Evolutionary conservation across 2,888 invertebrate genomes (phyloP).

Genomic region (Pristionchus mayeri): DNA sequence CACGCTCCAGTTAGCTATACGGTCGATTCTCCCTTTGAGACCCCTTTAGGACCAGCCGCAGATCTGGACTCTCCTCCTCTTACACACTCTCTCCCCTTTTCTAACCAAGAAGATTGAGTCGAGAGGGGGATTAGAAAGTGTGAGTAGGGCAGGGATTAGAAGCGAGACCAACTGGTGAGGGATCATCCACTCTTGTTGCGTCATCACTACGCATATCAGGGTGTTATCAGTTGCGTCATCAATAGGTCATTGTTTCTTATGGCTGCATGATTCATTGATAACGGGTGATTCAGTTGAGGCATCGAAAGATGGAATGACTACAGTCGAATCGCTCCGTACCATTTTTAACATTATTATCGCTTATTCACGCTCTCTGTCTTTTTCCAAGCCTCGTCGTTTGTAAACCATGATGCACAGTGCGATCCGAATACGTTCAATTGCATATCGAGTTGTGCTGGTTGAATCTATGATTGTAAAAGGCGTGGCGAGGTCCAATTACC

Average conservation of each 20-base stretch:
- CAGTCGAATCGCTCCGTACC: too few relatives aligned
- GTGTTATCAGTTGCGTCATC: constrained; percentile 11
- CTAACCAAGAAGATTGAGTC: not conserved
- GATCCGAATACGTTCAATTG: not conserved
- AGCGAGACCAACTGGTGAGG: not conserved
- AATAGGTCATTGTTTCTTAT: constrained; percentile 41
- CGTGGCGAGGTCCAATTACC: constrained; percentile 1
- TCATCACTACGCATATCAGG: not conserved
- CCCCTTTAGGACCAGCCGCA: not conserved
- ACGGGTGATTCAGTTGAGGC: not conserved
- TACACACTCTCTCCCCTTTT: not conserved
- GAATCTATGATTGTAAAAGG: too few relatives aligned
- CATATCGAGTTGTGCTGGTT: too few relatives aligned
- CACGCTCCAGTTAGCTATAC: constrained; percentile 48
- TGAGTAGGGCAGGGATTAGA: constrained; percentile 24
- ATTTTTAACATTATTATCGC: too few relatives aligned
- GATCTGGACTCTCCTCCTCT: not conserved
- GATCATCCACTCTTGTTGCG: not conserved
- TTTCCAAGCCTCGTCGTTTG: too few relatives aligned
- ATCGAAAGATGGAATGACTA: too few relatives aligned
- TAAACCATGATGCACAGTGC: too few relatives aligned
- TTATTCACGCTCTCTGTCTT: too few relatives aligned
- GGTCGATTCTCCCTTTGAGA: constrained; percentile 42
- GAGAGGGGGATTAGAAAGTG: not conserved
- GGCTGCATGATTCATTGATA: not conserved